Base-by-base conservation (phyloP, 2,113 vertebrate species). In the Coptodon rendalli region DNA sequence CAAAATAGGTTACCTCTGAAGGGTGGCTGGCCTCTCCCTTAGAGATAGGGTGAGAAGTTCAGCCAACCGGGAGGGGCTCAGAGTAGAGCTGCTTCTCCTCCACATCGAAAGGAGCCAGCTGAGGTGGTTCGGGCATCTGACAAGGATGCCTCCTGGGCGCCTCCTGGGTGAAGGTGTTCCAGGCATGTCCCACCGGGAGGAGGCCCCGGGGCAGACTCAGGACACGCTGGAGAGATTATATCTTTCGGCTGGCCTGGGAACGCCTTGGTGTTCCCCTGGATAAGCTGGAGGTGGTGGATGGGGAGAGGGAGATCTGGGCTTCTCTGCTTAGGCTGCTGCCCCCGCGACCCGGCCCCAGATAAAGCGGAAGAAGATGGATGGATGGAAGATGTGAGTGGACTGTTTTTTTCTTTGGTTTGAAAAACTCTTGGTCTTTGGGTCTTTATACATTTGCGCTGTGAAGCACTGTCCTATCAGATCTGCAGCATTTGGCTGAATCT, bases 31-130 rank as follows among this genome's bases (percentile, higher is more conserved):
- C 27, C 14, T 61, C 8, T 61, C 27, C 27, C 27, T 61, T 6
- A 2, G 57, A 59, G 27, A 31, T 0, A 59, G 27, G 27, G 14
- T 61, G 14, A 59, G 57, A 31, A 31, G 56, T 31, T 31, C 56
- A 0, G 0, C 56, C 56, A 59, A 0, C 14, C 5, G 0, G 56
- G 27, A 59, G 27, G 57, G 27, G 57, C 1, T 61, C 27, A 31
- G 5, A 61, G 27, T 59, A 59, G 27, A 31, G 8, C 14, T 0
- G 27, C 14, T 61, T 27, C 14, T 31, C 1, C 27, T 61, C 27
- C 27, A 31, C 57, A 61, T 61, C 1, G 8, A 61, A 61, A 61
- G 5, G 27, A 61, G 27, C 57, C 27, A 57, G 56, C 1, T 57
- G 24, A 14, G 54, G 24, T 57, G 54, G 13, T 57, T 1, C 3